Percentiles rank a stretch among this genome's conserved stretches.
Conservation (phyloP, 2,797 vertebrate genomes). For the Hypotaenidia okinawae region DNA sequence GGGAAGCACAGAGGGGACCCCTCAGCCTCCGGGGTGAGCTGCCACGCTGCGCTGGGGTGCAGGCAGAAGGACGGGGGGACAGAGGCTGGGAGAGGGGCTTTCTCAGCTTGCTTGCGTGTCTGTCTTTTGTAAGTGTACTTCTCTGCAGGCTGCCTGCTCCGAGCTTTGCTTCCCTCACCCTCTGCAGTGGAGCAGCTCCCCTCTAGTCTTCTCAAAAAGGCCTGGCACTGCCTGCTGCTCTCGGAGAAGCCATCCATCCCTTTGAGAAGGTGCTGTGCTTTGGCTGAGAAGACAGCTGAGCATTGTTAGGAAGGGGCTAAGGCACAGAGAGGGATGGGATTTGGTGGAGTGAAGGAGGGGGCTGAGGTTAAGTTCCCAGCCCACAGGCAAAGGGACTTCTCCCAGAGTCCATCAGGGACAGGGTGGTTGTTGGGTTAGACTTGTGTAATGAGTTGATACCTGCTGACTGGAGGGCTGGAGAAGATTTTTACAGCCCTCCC, state of each 20-base stretch:
- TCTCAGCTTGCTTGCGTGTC: neutral
- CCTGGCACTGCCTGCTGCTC: neutral
- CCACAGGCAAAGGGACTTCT: neutral
- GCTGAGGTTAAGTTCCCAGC: neutral
- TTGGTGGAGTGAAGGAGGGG: neutral
- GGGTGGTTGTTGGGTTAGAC: neutral
- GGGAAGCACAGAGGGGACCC: neutral
- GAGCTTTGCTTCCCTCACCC: neutral
- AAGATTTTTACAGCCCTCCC: neutral
- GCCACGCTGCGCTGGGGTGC: neutral
- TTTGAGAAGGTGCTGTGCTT: neutral
- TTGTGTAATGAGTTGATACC: fast-evolving
- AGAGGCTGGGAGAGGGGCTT: neutral
- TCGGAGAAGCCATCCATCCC: neutral
- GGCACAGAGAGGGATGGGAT: neutral
- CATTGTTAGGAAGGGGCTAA: neutral
- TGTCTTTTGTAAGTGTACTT: neutral
- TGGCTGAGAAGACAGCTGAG: neutral
- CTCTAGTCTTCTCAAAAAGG: neutral
- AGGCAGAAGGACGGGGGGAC: neutral
- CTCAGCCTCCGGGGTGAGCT: neutral
- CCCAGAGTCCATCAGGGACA: neutral
- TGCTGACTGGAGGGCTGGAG: neutral
- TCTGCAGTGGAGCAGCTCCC: neutral
- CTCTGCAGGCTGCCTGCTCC: neutral